Conservation (phyloP, 2,113 vertebrate species). For the Neopipo cinnamomea region DNA sequence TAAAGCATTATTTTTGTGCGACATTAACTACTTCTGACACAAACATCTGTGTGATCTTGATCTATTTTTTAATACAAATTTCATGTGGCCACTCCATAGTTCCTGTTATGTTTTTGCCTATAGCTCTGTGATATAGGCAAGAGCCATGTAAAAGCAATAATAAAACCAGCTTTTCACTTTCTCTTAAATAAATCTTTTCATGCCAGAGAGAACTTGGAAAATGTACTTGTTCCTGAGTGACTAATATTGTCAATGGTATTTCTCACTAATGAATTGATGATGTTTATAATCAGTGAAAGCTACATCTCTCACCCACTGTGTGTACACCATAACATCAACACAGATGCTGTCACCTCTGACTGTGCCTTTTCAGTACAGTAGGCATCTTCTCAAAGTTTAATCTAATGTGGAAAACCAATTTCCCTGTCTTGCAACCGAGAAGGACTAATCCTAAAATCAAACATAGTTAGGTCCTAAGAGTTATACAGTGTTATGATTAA, state of each 20-base stretch:
- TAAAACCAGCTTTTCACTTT: neutral
- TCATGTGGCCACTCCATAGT: neutral
- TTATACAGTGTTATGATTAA: neutral
- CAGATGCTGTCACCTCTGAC: neutral
- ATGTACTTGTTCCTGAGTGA: neutral
- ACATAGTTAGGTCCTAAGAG: neutral
- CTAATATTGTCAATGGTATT: neutral
- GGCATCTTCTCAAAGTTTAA: neutral
- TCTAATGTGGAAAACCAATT: neutral
- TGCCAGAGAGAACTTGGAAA: neutral
- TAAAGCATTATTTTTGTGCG: neutral
- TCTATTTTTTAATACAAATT: neutral
- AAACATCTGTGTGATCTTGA: neutral
- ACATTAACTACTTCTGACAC: neutral
- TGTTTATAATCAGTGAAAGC: neutral
- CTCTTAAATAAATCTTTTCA: neutral
- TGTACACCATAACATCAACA: neutral
- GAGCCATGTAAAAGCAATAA: neutral
- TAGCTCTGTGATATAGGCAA: neutral
- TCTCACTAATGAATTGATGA: neutral
- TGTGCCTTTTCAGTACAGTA: neutral
- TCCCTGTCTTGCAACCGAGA: neutral
- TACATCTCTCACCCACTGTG: neutral
- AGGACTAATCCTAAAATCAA: neutral
- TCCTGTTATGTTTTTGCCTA: neutral